Base-by-base conservation (phyloP, 1,140 invertebrate genomes). In the Bombus fervidus region DNA sequence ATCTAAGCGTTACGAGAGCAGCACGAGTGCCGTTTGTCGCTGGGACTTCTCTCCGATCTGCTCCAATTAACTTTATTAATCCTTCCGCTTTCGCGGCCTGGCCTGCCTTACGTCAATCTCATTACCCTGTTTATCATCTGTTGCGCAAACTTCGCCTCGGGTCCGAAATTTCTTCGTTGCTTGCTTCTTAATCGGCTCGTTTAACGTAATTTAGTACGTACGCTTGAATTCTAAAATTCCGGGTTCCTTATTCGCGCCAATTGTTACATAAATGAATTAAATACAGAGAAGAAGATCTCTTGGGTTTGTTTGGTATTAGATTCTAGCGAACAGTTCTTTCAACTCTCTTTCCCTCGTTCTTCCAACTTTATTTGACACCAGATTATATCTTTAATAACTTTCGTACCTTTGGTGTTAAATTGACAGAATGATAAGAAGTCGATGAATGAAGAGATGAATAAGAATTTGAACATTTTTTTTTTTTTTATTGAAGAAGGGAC, bases 61-160 rank as follows among this genome's bases (percentile, higher is more conserved):
- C 89, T 93, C 87, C 92, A 93, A 93, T 93, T 93, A 93, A 91
- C 91, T 92, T 92, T 93, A 92, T 93, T 92, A 93, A 93, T 91
- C 91, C 92, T 93, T 93, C 92, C 92, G 92, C 91, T 91, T 92
- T 93, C 90, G 89, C 91, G 91, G 90, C 86, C 85, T 83, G 88
- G 85, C 82, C 85, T 82, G 88, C 87, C 91, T 92, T 90, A 91
- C 90, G 91, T 91, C 89, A 91, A 91, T 93, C 91, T 92, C 90
- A 92, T 91, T 93, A 90, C 87, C 80, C 62, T 39, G 83, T 53
- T 64, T 57, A 31, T 74, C 47, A 1, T 69, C 71, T 69, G 57
- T 87, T 75, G 71, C 68, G 76, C 71, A 75, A 80, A 85, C 75
- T 72, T 66, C 37, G 64, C 34, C 15, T 13, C 39, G 22, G 22